Base-by-base conservation (phyloP, 2,888 invertebrate species). In the Calliphora vomitoria region DNA sequence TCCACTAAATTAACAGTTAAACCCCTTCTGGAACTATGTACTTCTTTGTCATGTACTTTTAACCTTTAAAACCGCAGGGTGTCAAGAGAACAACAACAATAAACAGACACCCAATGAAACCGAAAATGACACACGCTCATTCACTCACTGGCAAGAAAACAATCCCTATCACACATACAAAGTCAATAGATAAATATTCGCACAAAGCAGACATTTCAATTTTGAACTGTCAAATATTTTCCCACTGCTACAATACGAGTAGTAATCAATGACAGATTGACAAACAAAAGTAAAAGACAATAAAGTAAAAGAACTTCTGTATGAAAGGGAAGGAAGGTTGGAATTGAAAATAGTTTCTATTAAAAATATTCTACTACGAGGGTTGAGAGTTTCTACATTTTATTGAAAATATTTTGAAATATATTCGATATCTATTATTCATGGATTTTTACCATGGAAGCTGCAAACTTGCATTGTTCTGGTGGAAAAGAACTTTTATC, bases 201-300 rank as follows among this genome's bases (percentile, higher is more conserved):
- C 47, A 69, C 82, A 86, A 80, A 81, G 41, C 11, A 68, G 66
- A 87, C 66, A 80, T 83, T 83, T 83, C 86, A 87, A 81, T 87
- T 87, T 76, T 72, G 76, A 68, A 41, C 83, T 87, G 86, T 87
- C 86, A 82, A 86, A 82, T 82, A 69, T 78, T 81, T 82, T 76
- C 25, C 25, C 66, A 80, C 82, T 75, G 62, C 74, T 25, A 68
- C 58, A 15, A 58, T 13, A 18, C 55, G 50, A 66, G 44, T 44
- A 18, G 55, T 69, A 86, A 75, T 74, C 86, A 82, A 74, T 86
- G 82, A 83, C 80, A 86, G 75, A 83, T 80, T 79, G 86, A 20
- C 64, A 72, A 31, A 72, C 55, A 74, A 50, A 60, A 13, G 66
- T 64, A 72, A 71, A 38, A 18, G 38, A n/a, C 38, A 13, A 64